Base-by-base conservation (phyloP, 2,797 vertebrate genomes). In the Australoheros facetus region DNA sequence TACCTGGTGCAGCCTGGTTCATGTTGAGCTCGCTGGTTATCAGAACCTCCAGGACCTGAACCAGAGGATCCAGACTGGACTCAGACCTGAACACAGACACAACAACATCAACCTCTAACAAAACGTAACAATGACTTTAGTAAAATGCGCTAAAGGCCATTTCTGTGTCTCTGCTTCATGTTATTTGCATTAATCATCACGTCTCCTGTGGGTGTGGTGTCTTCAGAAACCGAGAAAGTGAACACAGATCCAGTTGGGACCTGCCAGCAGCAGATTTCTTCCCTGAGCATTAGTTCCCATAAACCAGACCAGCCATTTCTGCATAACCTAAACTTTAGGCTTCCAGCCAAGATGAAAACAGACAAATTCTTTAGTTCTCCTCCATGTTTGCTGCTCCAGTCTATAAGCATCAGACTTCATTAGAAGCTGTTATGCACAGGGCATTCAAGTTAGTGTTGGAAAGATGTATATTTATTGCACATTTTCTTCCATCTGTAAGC, bases 1-100 rank as follows among this genome's bases (percentile, higher is more conserved):
- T 71, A 97, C 97, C 97, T 97, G 97, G 97, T 90, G 97, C 96
- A 3, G 96, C 94, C 88, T 97, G 97, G 93, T 92, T 95, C 87
- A 97, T 96, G 91, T 96, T 97, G 95, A 96, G 96, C 94, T 98
- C 97, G 19, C 96, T 97, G 87, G 94, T 94, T 78, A 98, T 96
- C 92, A 98, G 96, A 91, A 96, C 93, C 91, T 98, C 97, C 77
- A 97, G 71, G 45, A 95, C 96, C 95, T 97, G 96, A 81, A 96
- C 86, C 86, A 97, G 94, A 82, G 95, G 93, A 87, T 98, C 97
- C 37, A 91, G 82, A 92, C 92, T 92, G 13, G 89, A 88, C 85
- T 98, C 97, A 16, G 94, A 93, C 88, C 97, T 98, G 93, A 21
- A 73, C 3, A 77, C 19, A 75, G 23, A 53, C 13, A 72, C 17